phyloP scores from a whole-genome alignment of 2,797 vertebrate genomes.

The Remorina albescens region DNA sequence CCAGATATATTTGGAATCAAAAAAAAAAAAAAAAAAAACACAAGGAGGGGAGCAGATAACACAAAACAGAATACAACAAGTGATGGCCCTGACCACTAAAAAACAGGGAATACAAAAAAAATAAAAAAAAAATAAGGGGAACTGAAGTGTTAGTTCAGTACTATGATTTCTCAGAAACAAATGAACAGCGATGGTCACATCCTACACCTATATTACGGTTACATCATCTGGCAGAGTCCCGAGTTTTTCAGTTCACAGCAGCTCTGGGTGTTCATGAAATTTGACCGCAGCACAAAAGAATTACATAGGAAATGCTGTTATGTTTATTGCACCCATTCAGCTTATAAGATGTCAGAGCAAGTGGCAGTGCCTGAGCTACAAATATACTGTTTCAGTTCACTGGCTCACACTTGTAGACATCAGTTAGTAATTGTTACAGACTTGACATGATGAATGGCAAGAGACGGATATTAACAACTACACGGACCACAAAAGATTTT shows the following conservation, averaged over 20 bases:
- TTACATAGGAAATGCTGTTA: slow-evolving; percentile 9
- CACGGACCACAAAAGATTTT: neutral
- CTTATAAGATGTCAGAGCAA: slow-evolving; percentile 10
- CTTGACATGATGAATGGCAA: slow-evolving; percentile 28
- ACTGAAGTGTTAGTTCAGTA: neutral
- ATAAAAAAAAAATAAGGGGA: no score
- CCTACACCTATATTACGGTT: neutral
- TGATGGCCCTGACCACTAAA: no score
- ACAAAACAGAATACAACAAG: no score
- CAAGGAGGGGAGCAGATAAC: no score
- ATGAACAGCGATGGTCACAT: no score
- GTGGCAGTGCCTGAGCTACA: neutral
- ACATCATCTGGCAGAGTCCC: neutral
- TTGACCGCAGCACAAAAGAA: slow-evolving; percentile 12
- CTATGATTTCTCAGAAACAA: neutral
- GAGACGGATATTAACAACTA: slow-evolving; percentile 21
- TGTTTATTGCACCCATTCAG: slow-evolving; percentile 15
- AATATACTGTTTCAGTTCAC: slow-evolving; percentile 40
- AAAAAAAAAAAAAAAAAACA: no score
- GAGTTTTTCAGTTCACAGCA: neutral
- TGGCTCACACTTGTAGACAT: slow-evolving; percentile 6
- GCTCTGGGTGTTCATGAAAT: neutral
- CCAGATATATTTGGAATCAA: no score
- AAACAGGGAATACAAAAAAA: no score
- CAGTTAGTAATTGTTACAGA: slow-evolving; percentile 25